Evolutionary conservation across 2,113 vertebrate genomes (phyloP).

Genomic region (Oncorhynchus keta): DNA sequence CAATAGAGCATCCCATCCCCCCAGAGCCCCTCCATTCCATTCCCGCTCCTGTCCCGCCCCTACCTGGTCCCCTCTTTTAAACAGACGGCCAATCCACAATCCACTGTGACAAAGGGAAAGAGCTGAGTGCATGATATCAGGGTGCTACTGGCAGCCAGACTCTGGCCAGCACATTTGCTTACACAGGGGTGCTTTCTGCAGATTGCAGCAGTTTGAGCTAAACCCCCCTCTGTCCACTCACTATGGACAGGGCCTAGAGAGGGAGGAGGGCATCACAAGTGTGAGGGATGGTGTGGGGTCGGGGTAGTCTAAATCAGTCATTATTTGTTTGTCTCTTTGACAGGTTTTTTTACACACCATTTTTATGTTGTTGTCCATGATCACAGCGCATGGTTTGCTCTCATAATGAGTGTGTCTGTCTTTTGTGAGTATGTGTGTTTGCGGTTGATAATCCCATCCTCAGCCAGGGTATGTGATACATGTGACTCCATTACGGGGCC

Average conservation of each 20-base stretch:
- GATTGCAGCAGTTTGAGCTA: conserved; percentile 73
- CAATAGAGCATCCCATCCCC: neutral
- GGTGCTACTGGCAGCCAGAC: conserved; percentile 59
- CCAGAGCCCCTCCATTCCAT: neutral
- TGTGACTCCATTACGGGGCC: conserved; percentile 37
- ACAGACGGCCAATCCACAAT: conserved; percentile 63
- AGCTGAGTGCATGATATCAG: conserved; percentile 71
- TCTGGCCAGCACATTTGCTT: conserved; percentile 60
- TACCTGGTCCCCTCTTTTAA: conserved; percentile 27
- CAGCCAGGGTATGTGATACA: conserved; percentile 38
- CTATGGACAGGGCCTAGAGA: conserved; percentile 57
- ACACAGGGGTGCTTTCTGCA: conserved; percentile 65
- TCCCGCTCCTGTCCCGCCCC: conserved; percentile 30
- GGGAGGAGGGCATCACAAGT: conserved; percentile 24
- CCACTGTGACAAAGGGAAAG: conserved; percentile 73
- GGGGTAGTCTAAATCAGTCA: neutral
- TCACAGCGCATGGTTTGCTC: neutral
- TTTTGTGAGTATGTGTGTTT: conserved; percentile 6
- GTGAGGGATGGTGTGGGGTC: neutral
- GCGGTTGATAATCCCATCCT: conserved; percentile 36
- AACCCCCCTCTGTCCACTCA: conserved; percentile 67
- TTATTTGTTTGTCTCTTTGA: conserved; percentile 33
- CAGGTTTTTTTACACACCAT: neutral
- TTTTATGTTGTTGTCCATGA: neutral
- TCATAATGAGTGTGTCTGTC: neutral